phyloP scores from a whole-genome alignment of 53 echinoderm and acorn worm species.

The Antedon mediterranea region DNA sequence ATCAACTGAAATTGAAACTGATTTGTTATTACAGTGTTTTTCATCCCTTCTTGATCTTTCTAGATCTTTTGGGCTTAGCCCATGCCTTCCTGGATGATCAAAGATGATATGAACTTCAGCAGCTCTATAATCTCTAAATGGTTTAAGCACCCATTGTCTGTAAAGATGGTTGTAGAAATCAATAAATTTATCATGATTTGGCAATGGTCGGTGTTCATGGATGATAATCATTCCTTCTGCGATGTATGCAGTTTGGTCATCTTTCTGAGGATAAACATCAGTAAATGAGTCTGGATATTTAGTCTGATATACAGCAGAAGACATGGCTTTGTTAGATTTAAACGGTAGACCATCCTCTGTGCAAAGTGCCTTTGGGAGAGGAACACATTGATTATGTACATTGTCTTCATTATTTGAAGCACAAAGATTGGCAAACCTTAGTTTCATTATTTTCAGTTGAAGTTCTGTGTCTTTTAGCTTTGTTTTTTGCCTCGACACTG shows the following conservation, averaged over 20 bases:
- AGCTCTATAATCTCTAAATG: constrained; percentile 13
- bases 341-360: constrained; percentile 7
- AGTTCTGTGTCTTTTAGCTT: too few relatives aligned
- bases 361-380: constrained; percentile 11
- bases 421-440: too few relatives aligned
- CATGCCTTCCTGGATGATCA: constrained; percentile 27
- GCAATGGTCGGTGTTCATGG: constrained; percentile 19
- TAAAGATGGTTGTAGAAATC: constrained; percentile 14
- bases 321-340: constrained; percentile 9
- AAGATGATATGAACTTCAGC: constrained; percentile 24
- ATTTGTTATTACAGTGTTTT: not conserved
- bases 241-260: not conserved
- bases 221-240: constrained; percentile 44
- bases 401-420: too few relatives aligned
- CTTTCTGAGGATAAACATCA: not conserved
- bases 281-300: not conserved
- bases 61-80: constrained; percentile 18
- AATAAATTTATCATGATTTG: constrained; percentile 16
- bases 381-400: constrained; percentile 7
- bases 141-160: constrained; percentile 13
- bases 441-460: too few relatives aligned
- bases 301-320: not conserved
- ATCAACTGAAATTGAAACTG: too few relatives aligned
- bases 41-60: constrained; percentile 24
- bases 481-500: too few relatives aligned